Percentiles rank a stretch among this genome's conserved stretches.
Evolutionary conservation across 2,113 vertebrate species (phyloP).

Genomic region (Strix aluco): DNA sequence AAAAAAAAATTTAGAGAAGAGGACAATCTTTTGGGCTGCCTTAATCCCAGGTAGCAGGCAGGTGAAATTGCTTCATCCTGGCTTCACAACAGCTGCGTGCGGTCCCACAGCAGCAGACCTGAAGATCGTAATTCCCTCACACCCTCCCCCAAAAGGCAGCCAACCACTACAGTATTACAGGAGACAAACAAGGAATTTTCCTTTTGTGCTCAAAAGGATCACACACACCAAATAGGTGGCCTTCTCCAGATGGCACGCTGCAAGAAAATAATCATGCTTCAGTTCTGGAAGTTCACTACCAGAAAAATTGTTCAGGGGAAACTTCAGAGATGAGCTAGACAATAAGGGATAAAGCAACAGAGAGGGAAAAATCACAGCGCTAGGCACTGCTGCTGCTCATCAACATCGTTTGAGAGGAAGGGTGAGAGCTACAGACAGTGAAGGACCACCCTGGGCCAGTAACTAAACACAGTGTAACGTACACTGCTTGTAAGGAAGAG

Average conservation of each 20-base stretch:
- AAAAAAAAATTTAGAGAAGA: background rate
- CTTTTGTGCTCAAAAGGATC: background rate
- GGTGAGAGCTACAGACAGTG: background rate
- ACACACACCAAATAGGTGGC: background rate
- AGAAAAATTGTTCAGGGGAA: background rate
- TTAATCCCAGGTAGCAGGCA: background rate
- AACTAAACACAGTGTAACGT: background rate
- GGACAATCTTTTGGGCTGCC: background rate
- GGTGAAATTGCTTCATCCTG: background rate
- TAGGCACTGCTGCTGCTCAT: background rate
- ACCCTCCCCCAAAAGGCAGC: background rate
- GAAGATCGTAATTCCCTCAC: background rate
- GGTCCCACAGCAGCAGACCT: background rate
- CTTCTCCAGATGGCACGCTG: background rate
- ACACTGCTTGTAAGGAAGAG: background rate
- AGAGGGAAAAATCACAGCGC: background rate
- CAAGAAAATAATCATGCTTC: background rate
- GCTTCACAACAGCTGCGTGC: background rate
- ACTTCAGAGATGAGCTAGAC: background rate
- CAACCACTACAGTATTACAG: background rate
- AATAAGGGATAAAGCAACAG: background rate
- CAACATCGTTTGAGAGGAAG: background rate
- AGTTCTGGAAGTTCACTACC: background rate
- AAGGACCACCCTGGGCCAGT: background rate
- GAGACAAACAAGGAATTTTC: background rate